Evolutionary conservation across 2,888 invertebrate genomes (phyloP), one percentile per base, ranked within the genome.

Genomic region (Drosophila sordidapex): DNA sequence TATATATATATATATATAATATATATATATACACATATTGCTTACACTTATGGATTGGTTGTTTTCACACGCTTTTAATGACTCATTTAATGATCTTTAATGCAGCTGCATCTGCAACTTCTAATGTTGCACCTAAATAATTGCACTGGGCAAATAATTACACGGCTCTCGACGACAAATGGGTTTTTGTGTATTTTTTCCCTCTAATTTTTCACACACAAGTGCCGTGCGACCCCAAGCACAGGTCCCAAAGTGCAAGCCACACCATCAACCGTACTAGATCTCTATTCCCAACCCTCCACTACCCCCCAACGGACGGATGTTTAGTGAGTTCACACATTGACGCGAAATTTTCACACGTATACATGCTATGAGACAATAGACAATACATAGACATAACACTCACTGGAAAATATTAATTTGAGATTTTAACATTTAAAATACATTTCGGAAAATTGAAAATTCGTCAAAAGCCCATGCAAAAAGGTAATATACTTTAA

Each of bases 261-360:
- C 18, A 27, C 52, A 57, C 40, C 56, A 40, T 57, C 40, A 57
- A 8, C 43, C 31, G 25, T 31, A 74, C 31, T 49, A 74, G 65
- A 78, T 77, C 70, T 67, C 11, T 59, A 36, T 43, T 58, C 60
- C 35, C 65, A 57, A 15, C 38, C 56, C 15, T 15, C 36, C 18
- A 29, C 38, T 7, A n/a, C 18, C 29, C 18, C n/a, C 56, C 27
- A 7, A 29, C 15, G 61, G 52, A 68, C 84, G 84, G 87, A 87
- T 84, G 80, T 84, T 83, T 83, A 68, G 65, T 72, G 33, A 70
- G 57, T 48, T 66, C 67, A 73, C 49, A 79, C 70, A 70, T 70
- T 73, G 60, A 74, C 64, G 36, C 63, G 67, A 60, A 67, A 77
- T 78, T 81, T 87, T 87, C 87, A 87, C 88, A 87, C 83, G 84